These are phyloP conservation scores for Microcebus griseorufus DNA, from an alignment of 2,113 vertebrate species.

Conservation along the genomic window DNA sequence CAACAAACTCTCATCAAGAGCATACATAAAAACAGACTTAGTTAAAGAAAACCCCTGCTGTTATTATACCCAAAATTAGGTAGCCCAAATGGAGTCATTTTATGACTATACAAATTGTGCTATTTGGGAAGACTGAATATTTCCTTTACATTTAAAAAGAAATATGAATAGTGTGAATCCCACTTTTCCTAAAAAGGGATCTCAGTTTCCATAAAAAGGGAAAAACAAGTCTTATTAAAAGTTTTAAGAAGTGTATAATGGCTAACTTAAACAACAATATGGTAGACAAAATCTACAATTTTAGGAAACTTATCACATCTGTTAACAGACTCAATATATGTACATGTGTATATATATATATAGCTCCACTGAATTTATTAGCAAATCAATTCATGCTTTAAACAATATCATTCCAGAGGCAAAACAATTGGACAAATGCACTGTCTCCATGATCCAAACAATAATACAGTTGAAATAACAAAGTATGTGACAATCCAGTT, in stretches of 20 bases:
- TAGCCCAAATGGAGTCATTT: background rate
- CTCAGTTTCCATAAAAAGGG: background rate
- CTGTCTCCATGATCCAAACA: background rate
- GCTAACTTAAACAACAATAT: background rate
- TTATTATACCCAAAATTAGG: conserved; percentile 21
- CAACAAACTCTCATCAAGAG: background rate
- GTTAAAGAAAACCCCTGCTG: background rate
- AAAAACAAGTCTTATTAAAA: background rate
- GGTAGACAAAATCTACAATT: background rate
- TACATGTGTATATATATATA: background rate
- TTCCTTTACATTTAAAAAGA: conserved; percentile 1
- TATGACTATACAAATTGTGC: background rate
- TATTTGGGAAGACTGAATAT: background rate
- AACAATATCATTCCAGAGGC: background rate
- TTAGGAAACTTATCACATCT: background rate
- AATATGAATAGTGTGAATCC: background rate
- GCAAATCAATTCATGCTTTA: conserved; percentile 5
- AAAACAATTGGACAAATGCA: background rate
- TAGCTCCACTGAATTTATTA: background rate
- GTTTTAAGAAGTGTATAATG: background rate
- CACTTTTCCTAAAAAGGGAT: background rate
- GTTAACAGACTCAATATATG: background rate
- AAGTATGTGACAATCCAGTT: background rate
- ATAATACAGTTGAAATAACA: conserved; percentile 30
- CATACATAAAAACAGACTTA: background rate